These are phyloP conservation scores for Sinocyclocheilus anophthalmus DNA, from an alignment of 2,113 vertebrate species.

Conservation along the genomic window DNA sequence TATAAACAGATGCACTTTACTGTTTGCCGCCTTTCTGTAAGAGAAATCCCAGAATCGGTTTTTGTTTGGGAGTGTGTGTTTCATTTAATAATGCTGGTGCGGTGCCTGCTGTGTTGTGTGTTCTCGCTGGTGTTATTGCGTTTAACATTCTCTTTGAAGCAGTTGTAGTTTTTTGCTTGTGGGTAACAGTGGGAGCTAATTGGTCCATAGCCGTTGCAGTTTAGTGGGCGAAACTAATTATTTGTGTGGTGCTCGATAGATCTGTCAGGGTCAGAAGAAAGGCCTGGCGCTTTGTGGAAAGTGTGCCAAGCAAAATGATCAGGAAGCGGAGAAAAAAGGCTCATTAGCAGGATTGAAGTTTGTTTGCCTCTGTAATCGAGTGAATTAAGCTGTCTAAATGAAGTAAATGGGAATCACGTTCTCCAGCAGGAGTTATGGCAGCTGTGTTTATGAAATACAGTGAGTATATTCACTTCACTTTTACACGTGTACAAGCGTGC, in stretches of 20 bases:
- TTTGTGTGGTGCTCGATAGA: slow-evolving; percentile 31
- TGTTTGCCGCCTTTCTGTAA: not conserved
- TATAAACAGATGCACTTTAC: not conserved
- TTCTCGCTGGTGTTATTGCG: slow-evolving; percentile 32
- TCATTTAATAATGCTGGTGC: not conserved
- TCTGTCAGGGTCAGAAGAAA: slow-evolving; percentile 26
- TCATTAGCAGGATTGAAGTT: not conserved
- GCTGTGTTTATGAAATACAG: not conserved
- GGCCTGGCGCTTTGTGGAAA: slow-evolving; percentile 29
- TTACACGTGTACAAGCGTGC: not conserved
- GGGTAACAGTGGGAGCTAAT: slow-evolving; percentile 55
- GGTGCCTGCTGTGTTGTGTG: slow-evolving; percentile 12
- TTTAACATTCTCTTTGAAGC: slow-evolving; percentile 56
- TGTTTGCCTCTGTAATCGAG: not conserved
- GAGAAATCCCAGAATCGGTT: not conserved
- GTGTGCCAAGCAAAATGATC: not conserved
- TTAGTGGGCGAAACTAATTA: slow-evolving; percentile 35
- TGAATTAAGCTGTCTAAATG: not conserved
- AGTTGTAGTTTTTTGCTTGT: slow-evolving; percentile 8
- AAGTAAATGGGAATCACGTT: not conserved
- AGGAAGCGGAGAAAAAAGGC: not conserved
- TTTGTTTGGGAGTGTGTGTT: not conserved
- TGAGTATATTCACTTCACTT: not conserved
- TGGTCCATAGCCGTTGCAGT: slow-evolving; percentile 51
- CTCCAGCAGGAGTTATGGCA: not conserved